Conservation (phyloP, 2,797 vertebrate species). For the Nannoperca australis region DNA sequence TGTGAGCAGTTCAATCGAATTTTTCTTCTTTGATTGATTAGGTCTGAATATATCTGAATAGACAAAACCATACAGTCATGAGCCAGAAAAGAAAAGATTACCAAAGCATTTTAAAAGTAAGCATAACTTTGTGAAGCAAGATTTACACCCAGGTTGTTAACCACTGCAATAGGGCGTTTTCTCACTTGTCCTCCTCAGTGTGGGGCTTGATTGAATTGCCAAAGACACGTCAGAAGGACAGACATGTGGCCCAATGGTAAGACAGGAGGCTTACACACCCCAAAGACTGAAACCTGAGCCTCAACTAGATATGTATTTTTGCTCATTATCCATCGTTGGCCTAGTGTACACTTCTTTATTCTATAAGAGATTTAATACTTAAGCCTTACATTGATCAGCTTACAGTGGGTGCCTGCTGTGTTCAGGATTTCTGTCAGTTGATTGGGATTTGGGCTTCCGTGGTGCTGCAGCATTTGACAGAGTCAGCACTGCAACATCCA, state of each 20-base stretch:
- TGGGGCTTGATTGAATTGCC: conserved; percentile 18
- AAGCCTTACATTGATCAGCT: conserved; percentile 71
- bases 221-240: conserved; percentile 17
- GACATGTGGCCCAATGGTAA: neutral
- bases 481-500: conserved; percentile 65
- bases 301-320: conserved; percentile 29
- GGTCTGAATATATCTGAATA: neutral
- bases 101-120: neutral
- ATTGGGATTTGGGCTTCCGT: conserved; percentile 58
- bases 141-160: neutral
- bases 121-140: neutral
- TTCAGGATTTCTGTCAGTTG: conserved; percentile 48
- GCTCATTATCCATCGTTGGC: conserved; percentile 34
- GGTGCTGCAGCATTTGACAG: conserved; percentile 67
- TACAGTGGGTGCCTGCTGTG: conserved; percentile 44
- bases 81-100: neutral
- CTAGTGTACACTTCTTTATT: conserved; percentile 51
- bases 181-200: conserved; percentile 1
- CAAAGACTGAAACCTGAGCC: conserved; percentile 13
- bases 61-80: neutral
- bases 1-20: neutral
- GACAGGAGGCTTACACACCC: neutral
- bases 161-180: neutral
- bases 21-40: neutral
- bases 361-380: conserved; percentile 55